Conservation (phyloP, 2,888 invertebrate genomes). For the Scrobipalpa costella region DNA sequence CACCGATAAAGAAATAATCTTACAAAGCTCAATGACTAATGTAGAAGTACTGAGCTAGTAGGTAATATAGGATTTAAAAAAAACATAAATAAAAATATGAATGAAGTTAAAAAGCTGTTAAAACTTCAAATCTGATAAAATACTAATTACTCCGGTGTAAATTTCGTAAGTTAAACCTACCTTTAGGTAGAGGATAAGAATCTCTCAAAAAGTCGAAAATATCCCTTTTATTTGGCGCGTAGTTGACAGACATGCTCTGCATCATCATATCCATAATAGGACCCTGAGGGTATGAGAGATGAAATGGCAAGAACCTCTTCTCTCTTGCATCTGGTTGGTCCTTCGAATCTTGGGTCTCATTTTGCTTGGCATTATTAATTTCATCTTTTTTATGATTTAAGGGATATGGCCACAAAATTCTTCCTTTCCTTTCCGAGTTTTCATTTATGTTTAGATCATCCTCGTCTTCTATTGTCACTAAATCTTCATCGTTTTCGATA, state of each 20-base stretch:
- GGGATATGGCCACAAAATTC: constrained; percentile 63
- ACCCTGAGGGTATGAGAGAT: constrained; percentile 61
- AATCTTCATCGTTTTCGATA: constrained; percentile 47
- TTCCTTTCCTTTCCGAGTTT: constrained; percentile 41
- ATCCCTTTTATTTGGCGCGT: constrained; percentile 58
- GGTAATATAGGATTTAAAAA: background rate
- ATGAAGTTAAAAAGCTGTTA: background rate
- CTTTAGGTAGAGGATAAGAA: constrained; percentile 68
- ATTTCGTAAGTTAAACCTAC: constrained; percentile 47
- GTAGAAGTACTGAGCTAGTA: background rate
- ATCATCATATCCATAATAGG: constrained; percentile 68
- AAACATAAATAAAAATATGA: background rate
- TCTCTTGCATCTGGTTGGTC: constrained; percentile 37
- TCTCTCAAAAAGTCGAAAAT: constrained; percentile 71
- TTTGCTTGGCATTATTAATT: constrained; percentile 2
- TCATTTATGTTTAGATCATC: constrained; percentile 35
- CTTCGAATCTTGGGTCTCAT: constrained; percentile 29
- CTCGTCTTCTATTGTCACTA: constrained; percentile 48
- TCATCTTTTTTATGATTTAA: constrained; percentile 26
- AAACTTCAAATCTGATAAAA: background rate
- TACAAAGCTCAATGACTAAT: background rate
- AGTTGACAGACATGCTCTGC: constrained; percentile 56
- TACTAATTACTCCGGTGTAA: background rate
- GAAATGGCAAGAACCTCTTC: constrained; percentile 47
- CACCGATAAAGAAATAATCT: background rate